Percentiles rank a stretch among this genome's conserved stretches.
Conservation (phyloP, 1,140 invertebrate genomes). For the Ephestia elutella region DNA sequence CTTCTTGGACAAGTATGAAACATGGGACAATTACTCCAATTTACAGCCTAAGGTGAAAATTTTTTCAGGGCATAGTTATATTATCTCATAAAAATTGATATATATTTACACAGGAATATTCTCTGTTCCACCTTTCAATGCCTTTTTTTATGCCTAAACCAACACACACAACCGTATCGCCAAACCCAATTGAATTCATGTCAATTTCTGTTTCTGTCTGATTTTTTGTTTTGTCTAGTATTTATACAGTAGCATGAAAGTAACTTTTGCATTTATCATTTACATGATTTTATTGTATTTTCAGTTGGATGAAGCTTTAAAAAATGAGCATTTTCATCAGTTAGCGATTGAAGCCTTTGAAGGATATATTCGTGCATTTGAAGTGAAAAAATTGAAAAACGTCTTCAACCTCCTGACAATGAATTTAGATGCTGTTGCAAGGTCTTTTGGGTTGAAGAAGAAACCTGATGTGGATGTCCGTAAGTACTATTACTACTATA, state of each 20-base stretch:
- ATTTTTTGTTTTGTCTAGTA: too few species aligned
- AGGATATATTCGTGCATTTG: slow-evolving; percentile 92
- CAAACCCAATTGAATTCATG: too few species aligned
- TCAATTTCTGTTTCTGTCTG: too few species aligned
- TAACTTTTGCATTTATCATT: too few species aligned
- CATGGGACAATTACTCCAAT: slow-evolving; percentile 52
- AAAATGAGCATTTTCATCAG: slow-evolving; percentile 88
- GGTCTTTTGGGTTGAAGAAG: slow-evolving; percentile 90
- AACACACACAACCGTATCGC: too few species aligned
- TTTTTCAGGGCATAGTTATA: neutral
- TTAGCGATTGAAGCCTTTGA: slow-evolving; percentile 95
- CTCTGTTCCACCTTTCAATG: too few species aligned
- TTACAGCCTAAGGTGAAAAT: slow-evolving; percentile 48
- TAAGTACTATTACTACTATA: slow-evolving; percentile 67
- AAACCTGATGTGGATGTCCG: slow-evolving; percentile 91
- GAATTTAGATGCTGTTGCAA: slow-evolving; percentile 85
- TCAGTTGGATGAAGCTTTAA: slow-evolving; percentile 90
- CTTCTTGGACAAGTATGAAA: slow-evolving; percentile 73
- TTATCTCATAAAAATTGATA: too few species aligned
- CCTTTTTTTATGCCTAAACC: too few species aligned
- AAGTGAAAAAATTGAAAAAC: slow-evolving; percentile 92
- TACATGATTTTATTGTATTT: slow-evolving; percentile 52
- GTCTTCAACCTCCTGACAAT: slow-evolving; percentile 92
- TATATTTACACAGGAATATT: too few species aligned
- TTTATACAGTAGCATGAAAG: too few species aligned